A percentile compares a stretch with the other conserved stretches of the same genome.
These are phyloP conservation scores for Scolanthus callimorphus DNA, from an alignment of 92 coral and sea anemone genomes.

Conservation along the genomic window DNA sequence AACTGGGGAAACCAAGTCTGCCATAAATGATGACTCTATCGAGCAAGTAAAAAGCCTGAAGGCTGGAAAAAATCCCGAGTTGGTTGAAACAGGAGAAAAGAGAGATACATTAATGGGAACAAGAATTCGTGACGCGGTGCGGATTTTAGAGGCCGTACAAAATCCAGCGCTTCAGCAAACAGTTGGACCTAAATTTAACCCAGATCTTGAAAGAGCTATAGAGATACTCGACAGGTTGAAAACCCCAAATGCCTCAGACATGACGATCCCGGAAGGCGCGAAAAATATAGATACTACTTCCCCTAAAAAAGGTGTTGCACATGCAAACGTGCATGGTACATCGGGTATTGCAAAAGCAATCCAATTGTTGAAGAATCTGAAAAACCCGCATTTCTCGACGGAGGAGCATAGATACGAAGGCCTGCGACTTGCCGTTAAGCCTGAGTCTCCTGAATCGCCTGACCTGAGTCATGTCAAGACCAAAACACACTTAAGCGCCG, in stretches of 20 bases:
- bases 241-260: background rate
- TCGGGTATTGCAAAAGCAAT: constrained; percentile 18
- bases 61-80: background rate
- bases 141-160: background rate
- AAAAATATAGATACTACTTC: too few species aligned
- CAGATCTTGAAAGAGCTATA: background rate
- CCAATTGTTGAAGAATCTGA: constrained; percentile 4
- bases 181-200: background rate
- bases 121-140: background rate
- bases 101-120: background rate
- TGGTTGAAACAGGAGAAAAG: background rate
- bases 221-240: background rate
- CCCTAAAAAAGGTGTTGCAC: background rate
- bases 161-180: background rate
- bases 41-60: background rate
- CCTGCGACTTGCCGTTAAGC: too few species aligned
- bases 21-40: background rate
- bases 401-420: too few species aligned
- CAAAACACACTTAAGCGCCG: too few species aligned
- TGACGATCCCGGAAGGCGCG: background rate
- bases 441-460: too few species aligned
- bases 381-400: background rate
- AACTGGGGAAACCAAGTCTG: background rate
- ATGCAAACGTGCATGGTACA: background rate
- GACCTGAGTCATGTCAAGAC: too few species aligned